A percentile compares a stretch with the other conserved stretches of the same genome.
These are phyloP conservation scores for Heliconius erato DNA, from an alignment of 2,888 invertebrate species.

Conservation along the genomic window DNA sequence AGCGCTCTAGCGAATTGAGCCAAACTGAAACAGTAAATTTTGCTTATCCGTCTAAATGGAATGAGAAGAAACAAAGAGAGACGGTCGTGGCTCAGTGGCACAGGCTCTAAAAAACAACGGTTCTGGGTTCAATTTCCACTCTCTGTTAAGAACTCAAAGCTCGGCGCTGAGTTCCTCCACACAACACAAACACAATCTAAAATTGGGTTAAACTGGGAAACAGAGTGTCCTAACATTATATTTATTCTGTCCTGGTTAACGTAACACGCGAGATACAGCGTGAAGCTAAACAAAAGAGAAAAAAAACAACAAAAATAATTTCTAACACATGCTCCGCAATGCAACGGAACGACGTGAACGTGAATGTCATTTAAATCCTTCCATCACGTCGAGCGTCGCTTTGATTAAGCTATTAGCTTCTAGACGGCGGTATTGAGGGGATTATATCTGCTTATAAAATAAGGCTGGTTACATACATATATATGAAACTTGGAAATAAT, in stretches of 20 bases:
- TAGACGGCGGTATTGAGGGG: slow-evolving; percentile 42
- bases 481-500: background rate
- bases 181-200: too few relatives aligned
- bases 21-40: too few relatives aligned
- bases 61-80: too few relatives aligned
- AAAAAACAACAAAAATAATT: background rate
- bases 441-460: slow-evolving; percentile 25
- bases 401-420: slow-evolving; percentile 49
- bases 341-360: slow-evolving; percentile 13
- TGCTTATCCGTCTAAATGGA: too few relatives aligned
- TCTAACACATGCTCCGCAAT: background rate
- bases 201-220: too few relatives aligned
- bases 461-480: slow-evolving; percentile 4
- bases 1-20: too few relatives aligned
- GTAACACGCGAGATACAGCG: background rate
- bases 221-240: background rate
- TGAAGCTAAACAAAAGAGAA: background rate
- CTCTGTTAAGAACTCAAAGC: too few relatives aligned
- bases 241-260: background rate
- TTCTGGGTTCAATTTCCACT: too few relatives aligned
- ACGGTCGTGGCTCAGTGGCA: too few relatives aligned
- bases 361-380: slow-evolving; percentile 41
- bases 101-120: too few relatives aligned
- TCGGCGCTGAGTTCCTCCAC: too few relatives aligned
- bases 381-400: slow-evolving; percentile 47